Base-by-base conservation (phyloP, 2,113 vertebrate genomes). In the Bufo gargarizans region DNA sequence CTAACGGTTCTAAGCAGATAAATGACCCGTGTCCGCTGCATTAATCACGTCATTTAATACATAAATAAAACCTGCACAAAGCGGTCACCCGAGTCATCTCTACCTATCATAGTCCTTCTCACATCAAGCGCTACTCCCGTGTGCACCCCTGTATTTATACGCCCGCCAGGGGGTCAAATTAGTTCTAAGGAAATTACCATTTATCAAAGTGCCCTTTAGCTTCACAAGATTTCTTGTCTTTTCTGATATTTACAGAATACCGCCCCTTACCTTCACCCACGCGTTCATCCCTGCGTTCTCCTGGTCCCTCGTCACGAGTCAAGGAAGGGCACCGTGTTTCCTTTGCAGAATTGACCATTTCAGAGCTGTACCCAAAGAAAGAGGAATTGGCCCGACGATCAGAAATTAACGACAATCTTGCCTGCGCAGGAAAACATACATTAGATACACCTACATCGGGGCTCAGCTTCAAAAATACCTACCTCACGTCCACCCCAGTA, bases 241-340 rank as follows among this genome's bases (percentile, higher is more conserved):
- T 71, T 84, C 49, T 53, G n/a, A 33, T 8, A 11, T 69, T 69
- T 69, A 14, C 85, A 91, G 92, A 92, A 3, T 91, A 90, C 9
- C 84, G 82, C 22, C 82, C 61, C 4, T 84, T 90, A 82, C 87
- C 90, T 0, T 88, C 89, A 22, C 88, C 90, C 72, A 20, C 86
- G 14, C 91, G 83, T 33, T 90, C 92, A 47, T 91, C 92, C 72
- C 89, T 93, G 8, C 90, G 86, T 47, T 93, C 93, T 49, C 90
- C 92, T 87, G 90, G 89, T 78, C 83, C 87, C 53, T 10, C 88
- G n/a, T 81, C 77, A 17, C 86, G 86, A 80, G 16, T 59, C 56
- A 93, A 90, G 90, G 94, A 91, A 89, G 92, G 89, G 1, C 90
- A 89, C 43, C 91, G 90, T 19, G 90, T 94, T 72, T 91, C 91